Evolutionary conservation across 2,888 invertebrate species (phyloP).

Genomic region (Campoplex nolae): DNA sequence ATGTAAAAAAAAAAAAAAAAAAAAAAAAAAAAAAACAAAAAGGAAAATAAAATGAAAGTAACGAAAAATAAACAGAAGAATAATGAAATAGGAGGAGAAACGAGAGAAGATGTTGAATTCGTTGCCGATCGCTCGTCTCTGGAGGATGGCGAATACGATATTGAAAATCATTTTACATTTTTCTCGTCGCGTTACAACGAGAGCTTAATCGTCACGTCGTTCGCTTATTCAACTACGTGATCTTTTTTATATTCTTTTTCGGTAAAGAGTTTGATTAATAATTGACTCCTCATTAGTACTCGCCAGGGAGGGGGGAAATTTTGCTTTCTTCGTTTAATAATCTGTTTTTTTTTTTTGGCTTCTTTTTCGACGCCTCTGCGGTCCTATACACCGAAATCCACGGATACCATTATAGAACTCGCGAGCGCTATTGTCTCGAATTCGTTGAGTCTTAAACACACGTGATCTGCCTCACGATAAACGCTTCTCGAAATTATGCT

Average conservation of each 20-base stretch:
- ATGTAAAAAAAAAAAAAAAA: constrained; percentile 14
- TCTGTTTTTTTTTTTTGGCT: not conserved
- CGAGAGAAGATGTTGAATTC: constrained; percentile 41
- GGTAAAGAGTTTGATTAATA: constrained; percentile 77
- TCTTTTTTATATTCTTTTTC: constrained; percentile 71
- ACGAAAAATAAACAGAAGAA: constrained; percentile 12
- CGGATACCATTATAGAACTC: constrained; percentile 42
- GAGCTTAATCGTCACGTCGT: not conserved
- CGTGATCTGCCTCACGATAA: constrained; percentile 20
- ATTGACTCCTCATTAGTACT: constrained; percentile 80
- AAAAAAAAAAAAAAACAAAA: too few species aligned
- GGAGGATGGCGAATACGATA: constrained; percentile 39
- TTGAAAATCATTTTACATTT: constrained; percentile 24
- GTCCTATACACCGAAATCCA: constrained; percentile 42
- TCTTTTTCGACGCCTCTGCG: constrained; percentile 42
- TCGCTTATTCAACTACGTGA: constrained; percentile 24
- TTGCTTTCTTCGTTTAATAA: not conserved
- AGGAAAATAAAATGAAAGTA: constrained; percentile 3
- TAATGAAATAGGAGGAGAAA: constrained; percentile 33
- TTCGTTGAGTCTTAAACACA: not conserved
- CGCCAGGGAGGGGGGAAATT: constrained; percentile 48
- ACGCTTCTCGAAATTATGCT: not conserved
- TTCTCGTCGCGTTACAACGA: constrained; percentile 6
- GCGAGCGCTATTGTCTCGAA: constrained; percentile 40
- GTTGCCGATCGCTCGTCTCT: constrained; percentile 42